Evolutionary conservation across 2,113 vertebrate species (phyloP).

Genomic region (Raphicerus campestris): DNA sequence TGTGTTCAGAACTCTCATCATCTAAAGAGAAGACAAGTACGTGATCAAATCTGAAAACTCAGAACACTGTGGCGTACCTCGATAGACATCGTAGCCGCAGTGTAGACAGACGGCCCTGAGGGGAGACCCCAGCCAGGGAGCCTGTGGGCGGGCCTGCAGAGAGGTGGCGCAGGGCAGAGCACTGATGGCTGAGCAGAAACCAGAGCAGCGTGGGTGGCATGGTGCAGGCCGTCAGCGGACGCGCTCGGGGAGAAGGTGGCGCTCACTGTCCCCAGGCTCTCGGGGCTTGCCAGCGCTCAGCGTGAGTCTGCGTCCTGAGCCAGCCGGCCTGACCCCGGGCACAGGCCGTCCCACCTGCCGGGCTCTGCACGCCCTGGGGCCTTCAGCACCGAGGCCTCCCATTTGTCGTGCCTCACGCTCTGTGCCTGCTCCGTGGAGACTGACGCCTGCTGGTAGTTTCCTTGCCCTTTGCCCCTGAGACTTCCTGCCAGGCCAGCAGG

Average conservation of each 20-base stretch:
- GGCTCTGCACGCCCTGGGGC: background rate
- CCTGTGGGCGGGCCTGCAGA: rapidly evolving
- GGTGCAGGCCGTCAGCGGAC: background rate
- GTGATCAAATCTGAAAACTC: no score
- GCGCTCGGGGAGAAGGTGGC: rapidly evolving
- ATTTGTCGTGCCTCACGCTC: background rate
- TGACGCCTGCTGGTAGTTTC: background rate
- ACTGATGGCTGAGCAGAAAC: rapidly evolving
- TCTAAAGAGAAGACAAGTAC: background rate
- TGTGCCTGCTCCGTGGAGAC: background rate
- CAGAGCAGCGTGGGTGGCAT: rapidly evolving
- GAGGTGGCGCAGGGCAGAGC: background rate
- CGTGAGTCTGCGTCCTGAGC: rapidly evolving
- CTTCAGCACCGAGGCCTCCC: background rate
- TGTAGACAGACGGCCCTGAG: background rate
- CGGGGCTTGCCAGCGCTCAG: no score
- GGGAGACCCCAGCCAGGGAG: rapidly evolving
- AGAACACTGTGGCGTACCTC: rapidly evolving
- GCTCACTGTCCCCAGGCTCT: rapidly evolving
- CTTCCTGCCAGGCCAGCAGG: background rate
- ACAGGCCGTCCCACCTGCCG: no score
- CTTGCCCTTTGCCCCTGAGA: background rate
- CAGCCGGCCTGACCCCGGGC: rapidly evolving
- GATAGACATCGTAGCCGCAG: rapidly evolving
- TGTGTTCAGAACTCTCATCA: background rate